phyloP scores from a whole-genome alignment of 2,113 vertebrate species.

The Pterocles gutturalis region DNA sequence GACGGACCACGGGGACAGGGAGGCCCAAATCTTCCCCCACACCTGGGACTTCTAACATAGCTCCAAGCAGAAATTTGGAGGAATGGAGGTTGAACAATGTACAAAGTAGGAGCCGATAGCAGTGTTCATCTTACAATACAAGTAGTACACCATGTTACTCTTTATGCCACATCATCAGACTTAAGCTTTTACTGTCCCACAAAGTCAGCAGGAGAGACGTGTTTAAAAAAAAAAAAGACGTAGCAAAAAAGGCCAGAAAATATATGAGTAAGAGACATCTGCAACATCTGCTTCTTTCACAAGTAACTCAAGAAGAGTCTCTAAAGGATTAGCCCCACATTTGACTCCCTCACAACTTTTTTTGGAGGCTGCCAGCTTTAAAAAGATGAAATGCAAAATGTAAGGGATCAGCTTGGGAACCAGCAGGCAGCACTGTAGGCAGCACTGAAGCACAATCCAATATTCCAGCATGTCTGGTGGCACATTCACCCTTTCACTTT shows the following conservation, averaged over 20 bases:
- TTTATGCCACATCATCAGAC: neutral
- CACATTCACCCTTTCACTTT: neutral
- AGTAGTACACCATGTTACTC: neutral
- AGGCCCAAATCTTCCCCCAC: neutral
- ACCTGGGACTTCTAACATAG: neutral
- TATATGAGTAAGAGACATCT: neutral
- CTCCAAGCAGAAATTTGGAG: neutral
- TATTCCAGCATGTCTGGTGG: neutral
- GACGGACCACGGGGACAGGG: neutral
- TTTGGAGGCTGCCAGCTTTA: neutral
- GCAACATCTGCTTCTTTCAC: neutral
- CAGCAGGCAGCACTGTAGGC: neutral
- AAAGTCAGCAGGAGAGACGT: neutral
- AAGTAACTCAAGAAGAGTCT: neutral
- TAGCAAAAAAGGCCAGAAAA: neutral
- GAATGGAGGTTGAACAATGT: neutral
- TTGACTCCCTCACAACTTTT: neutral
- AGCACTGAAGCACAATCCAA: neutral
- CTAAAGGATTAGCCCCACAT: neutral
- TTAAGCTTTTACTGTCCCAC: neutral
- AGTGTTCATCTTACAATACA: neutral
- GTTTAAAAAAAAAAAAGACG: fast-evolving
- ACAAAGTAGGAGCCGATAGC: neutral
- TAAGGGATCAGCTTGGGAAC: neutral
- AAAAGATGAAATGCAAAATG: neutral